Conservation (phyloP, 1,140 invertebrate genomes). For the Vanessa tameamea region DNA sequence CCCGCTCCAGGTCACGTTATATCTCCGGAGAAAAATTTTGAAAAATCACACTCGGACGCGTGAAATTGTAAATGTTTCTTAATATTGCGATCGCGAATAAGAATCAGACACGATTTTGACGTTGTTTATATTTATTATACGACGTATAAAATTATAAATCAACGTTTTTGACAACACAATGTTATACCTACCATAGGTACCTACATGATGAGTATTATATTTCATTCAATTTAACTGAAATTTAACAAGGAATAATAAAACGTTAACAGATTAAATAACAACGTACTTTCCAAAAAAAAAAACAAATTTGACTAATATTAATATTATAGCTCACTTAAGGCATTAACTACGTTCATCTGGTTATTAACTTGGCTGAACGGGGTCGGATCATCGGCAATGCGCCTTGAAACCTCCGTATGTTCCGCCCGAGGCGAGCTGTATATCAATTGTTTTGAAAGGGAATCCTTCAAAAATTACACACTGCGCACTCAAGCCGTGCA, state of each 20-base stretch:
- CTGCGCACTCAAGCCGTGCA: conserved; percentile 45
- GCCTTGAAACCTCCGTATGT: conserved; percentile 45
- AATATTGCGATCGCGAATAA: conserved; percentile 3
- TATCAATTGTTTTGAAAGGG: conserved; percentile 61
- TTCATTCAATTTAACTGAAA: no score
- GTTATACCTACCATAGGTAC: no score
- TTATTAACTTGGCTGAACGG: conserved; percentile 23
- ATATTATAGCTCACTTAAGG: conserved; percentile 14
- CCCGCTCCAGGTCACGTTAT: conserved; percentile 76
- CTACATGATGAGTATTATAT: no score
- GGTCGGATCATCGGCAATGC: conserved; percentile 44
- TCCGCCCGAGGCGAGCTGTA: conserved; percentile 52
- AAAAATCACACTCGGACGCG: conserved; percentile 76
- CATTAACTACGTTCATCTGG: conserved; percentile 29
- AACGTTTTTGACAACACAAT: no score
- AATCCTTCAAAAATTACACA: conserved; percentile 68
- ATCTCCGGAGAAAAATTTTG: conserved; percentile 57
- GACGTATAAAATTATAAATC: no score
- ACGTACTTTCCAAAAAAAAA: no score
- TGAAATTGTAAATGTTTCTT: conserved; percentile 61
- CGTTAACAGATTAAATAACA: background rate
- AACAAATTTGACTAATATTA: background rate
- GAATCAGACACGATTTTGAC: background rate
- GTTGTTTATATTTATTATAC: background rate
- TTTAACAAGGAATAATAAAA: background rate